These are phyloP conservation scores for Muscina levida DNA, from an alignment of 2,888 invertebrate genomes.

Conservation along the genomic window DNA sequence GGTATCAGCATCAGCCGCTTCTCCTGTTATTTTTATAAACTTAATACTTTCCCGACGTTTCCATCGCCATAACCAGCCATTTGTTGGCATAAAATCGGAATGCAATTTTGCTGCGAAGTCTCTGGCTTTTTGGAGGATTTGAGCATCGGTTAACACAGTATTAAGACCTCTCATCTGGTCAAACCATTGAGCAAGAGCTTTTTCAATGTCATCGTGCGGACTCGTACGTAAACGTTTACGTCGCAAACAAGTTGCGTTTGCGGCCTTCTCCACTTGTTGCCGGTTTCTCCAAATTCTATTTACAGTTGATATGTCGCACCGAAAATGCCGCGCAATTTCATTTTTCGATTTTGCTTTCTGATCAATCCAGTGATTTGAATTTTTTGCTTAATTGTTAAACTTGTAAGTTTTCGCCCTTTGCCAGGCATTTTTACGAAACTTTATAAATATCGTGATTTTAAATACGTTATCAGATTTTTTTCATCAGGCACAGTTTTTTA, in stretches of 20 bases:
- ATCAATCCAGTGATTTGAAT: slow-evolving; percentile 47
- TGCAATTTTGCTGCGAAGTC: slow-evolving; percentile 33
- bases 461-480: no score
- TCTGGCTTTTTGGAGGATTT: slow-evolving; percentile 55
- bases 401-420: no score
- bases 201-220: slow-evolving; percentile 38
- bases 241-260: slow-evolving; percentile 32
- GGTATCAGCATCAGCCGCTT: slow-evolving; percentile 7
- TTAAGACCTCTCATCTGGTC: slow-evolving; percentile 43
- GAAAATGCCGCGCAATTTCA: slow-evolving; percentile 41
- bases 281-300: slow-evolving; percentile 47
- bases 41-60: slow-evolving; percentile 43
- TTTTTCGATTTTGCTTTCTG: slow-evolving; percentile 45
- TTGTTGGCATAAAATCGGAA: slow-evolving; percentile 21
- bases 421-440: no score
- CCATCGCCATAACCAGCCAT: slow-evolving; percentile 39
- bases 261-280: slow-evolving; percentile 39
- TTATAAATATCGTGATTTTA: no score
- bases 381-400: slow-evolving; percentile 51
- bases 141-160: slow-evolving; percentile 35
- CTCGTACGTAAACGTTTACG: slow-evolving; percentile 45
- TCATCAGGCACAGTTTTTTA: no score
- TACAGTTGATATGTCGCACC: slow-evolving; percentile 41
- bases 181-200: slow-evolving; percentile 26
- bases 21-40: slow-evolving; percentile 43